Evolutionary conservation across 2,113 vertebrate genomes (phyloP).

Genomic region (Anas platyrhynchos): DNA sequence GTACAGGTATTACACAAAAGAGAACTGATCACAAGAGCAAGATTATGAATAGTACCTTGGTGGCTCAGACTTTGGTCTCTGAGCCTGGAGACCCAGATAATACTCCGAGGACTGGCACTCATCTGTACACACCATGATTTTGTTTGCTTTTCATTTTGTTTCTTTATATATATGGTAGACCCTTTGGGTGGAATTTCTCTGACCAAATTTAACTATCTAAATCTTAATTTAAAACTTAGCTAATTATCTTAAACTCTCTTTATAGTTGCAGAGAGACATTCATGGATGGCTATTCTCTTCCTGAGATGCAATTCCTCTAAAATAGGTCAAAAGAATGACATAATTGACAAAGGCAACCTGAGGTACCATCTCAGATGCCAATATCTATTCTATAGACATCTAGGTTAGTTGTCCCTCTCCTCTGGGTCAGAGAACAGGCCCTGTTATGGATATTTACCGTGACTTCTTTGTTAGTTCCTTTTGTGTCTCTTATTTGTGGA

Average conservation of each 20-base stretch:
- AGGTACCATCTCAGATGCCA: not conserved
- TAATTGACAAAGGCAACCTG: not conserved
- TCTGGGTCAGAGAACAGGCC: not conserved
- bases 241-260: not conserved
- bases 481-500: not conserved
- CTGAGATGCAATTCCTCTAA: not conserved
- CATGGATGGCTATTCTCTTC: not conserved
- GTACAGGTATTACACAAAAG: not conserved
- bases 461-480: not conserved
- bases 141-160: not conserved
- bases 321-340: not conserved
- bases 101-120: too few relatives aligned
- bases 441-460: not conserved
- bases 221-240: not conserved
- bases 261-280: not conserved
- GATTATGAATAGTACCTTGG: not conserved
- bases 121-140: not conserved
- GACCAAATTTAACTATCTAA: not conserved
- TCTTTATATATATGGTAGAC: accelerated
- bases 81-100: not conserved
- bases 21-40: not conserved
- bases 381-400: not conserved
- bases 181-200: not conserved
- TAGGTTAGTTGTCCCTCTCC: not conserved
- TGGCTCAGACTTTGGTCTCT: not conserved